Conservation (phyloP, 2,113 vertebrate species). For the Phyllopteryx taeniolatus region DNA sequence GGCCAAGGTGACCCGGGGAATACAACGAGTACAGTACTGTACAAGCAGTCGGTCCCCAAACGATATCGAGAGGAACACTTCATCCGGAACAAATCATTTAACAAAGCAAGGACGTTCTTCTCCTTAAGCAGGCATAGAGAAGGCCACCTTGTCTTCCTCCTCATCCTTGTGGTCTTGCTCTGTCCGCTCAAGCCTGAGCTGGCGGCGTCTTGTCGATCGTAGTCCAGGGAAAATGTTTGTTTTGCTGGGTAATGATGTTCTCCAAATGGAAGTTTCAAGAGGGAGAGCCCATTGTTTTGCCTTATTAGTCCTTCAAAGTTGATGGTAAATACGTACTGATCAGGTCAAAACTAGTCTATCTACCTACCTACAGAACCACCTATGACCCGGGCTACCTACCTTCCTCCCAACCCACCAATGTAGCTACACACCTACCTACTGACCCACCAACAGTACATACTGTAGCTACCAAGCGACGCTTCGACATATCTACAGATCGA, state of each 20-base stretch:
- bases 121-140: slow-evolving; percentile 47
- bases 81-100: slow-evolving; percentile 73
- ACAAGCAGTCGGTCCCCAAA: slow-evolving; percentile 42
- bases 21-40: slow-evolving; percentile 11
- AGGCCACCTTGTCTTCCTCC: slow-evolving; percentile 35
- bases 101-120: slow-evolving; percentile 64
- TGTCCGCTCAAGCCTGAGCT: slow-evolving; percentile 9
- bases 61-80: slow-evolving; percentile 62
- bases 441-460: no score
- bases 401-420: neutral
- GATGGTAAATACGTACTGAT: neutral
- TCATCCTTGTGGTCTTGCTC: slow-evolving; percentile 18
- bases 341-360: neutral
- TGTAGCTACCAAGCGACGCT: no score
- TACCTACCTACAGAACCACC: neutral
- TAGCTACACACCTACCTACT: neutral
- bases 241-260: slow-evolving; percentile 31
- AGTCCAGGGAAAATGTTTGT: slow-evolving; percentile 49
- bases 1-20: slow-evolving; percentile 66
- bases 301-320: neutral
- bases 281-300: neutral
- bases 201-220: slow-evolving; percentile 20
- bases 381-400: neutral
- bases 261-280: slow-evolving; percentile 20
- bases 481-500: no score